Evolutionary conservation across 2,888 invertebrate genomes (phyloP), one percentile per base, ranked within the genome.

Genomic region (Pemphredon lugubris): DNA sequence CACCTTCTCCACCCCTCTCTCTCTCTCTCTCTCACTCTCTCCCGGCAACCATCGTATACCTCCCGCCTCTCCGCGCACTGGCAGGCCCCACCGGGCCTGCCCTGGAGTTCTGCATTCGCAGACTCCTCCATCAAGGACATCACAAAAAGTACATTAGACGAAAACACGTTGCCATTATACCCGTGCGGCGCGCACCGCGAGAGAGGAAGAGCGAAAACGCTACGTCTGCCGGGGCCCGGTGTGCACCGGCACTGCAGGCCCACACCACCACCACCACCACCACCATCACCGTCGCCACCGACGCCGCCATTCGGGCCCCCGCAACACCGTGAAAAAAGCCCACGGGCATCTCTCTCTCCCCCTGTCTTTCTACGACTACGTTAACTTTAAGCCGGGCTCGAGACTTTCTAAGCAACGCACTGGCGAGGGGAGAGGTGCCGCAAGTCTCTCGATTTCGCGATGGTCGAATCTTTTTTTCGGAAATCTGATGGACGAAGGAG

Each of bases 71-170:
- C 55, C 71, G 53, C 65, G 21, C 71, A 26, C 63, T 69, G 68
- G 51, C 70, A 50, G 73, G 73, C 77, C 72, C 73, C 83, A 79
- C 82, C 75, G 78, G 71, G 73, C 72, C 72, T 82, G 85, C 86
- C 87, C 87, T 87, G 86, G 85, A 86, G 88, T 89, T 87, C 88
- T 89, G 89, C 89, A 89, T 89, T 89, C 89, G 89, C 89, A 89
- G 89, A 89, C 89, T 89, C 87, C 86, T 86, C 84, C 89, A 88
- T 88, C 89, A 89, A 89, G 89, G 89, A 89, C 89, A 89, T 87
- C 84, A 87, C 84, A 89, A 88, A 89, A 89, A 89, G 87, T 89
- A 89, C 89, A 89, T 88, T 89, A 89, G 89, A 89, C 88, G 88
- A 89, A 88, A 89, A 89, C 86, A 89, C 88, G 88, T 85, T 88